A percentile compares a stretch with the other conserved stretches of the same genome.
Conservation (phyloP, 1,140 invertebrate species). For the Microplitis mediator region DNA sequence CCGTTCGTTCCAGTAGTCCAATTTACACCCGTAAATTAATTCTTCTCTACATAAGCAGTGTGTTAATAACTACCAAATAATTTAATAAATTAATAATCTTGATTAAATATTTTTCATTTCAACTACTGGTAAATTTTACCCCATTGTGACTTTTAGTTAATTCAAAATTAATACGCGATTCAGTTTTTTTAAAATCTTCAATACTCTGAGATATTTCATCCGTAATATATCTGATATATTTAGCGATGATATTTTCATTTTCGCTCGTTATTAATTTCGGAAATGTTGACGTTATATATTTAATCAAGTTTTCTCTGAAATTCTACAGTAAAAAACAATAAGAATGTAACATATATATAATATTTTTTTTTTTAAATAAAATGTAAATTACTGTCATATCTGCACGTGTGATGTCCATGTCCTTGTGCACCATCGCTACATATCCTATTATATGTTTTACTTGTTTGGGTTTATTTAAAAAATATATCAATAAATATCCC, state of each 20-base stretch:
- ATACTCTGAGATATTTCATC: conserved; percentile 38
- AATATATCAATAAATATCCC: conserved; percentile 43
- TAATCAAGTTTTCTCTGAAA: conserved; percentile 31
- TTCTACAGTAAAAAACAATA: conserved; percentile 30
- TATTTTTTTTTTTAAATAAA: conserved; percentile 15
- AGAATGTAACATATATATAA: conserved; percentile 1
- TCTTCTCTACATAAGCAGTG: conserved; percentile 18
- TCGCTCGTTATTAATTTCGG: conserved; percentile 32
- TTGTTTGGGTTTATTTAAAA: conserved; percentile 39
- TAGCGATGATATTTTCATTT: conserved; percentile 33
- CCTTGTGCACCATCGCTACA: conserved; percentile 48
- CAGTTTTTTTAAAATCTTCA: conserved; percentile 36
- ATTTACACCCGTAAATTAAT: conserved; percentile 34
- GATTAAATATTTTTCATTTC: neutral
- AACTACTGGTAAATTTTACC: neutral
- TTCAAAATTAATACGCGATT: conserved; percentile 7
- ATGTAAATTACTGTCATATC: conserved; percentile 39
- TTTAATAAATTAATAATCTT: neutral
- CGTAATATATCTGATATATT: conserved; percentile 41
- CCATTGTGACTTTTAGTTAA: neutral
- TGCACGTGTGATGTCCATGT: conserved; percentile 37
- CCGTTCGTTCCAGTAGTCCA: conserved; percentile 36
- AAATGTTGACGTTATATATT: conserved; percentile 37
- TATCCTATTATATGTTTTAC: conserved; percentile 42
- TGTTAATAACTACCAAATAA: conserved; percentile 24